phyloP scores from a whole-genome alignment of 1,140 invertebrate species.

The Telenomus remus region DNA sequence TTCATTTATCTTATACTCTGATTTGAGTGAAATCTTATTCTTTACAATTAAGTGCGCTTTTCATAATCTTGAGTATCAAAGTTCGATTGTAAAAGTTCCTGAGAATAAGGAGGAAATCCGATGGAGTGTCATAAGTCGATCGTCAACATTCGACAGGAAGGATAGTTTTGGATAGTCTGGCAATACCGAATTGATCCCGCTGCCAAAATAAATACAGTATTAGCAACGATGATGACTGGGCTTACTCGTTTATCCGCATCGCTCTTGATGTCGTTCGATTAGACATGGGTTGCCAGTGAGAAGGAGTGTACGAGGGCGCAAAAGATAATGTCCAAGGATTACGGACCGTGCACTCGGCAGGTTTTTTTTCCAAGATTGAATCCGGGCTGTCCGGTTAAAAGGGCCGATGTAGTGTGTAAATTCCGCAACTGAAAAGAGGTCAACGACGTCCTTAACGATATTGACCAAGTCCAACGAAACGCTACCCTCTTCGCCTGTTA shows the following conservation, averaged over 20 bases:
- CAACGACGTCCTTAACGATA: constrained; percentile 71
- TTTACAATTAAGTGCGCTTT: too few species aligned
- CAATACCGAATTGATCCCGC: constrained; percentile 6
- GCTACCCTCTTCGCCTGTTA: constrained; percentile 63
- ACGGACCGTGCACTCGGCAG: constrained; percentile 27
- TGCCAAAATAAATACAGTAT: constrained; percentile 20
- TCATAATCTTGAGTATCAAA: too few species aligned
- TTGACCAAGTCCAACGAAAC: constrained; percentile 66
- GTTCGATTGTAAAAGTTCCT: too few species aligned
- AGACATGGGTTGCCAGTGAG: background rate
- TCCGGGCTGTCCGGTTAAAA: constrained; percentile 63
- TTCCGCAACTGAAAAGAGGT: constrained; percentile 62
- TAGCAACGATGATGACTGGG: constrained; percentile 36
- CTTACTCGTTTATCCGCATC: constrained; percentile 42
- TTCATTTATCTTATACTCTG: too few species aligned
- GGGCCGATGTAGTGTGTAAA: constrained; percentile 35
- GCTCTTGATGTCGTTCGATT: constrained; percentile 39
- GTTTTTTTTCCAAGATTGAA: constrained; percentile 62
- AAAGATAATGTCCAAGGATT: constrained; percentile 40
- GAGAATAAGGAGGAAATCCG: constrained; percentile 16
- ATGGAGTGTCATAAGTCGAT: constrained; percentile 49
- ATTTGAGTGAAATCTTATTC: too few species aligned
- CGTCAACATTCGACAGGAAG: constrained; percentile 33
- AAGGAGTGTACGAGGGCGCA: background rate
- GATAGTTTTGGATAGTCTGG: constrained; percentile 29